Conservation (phyloP, 2,113 vertebrate species). For the Todiramphus saurophagus region DNA sequence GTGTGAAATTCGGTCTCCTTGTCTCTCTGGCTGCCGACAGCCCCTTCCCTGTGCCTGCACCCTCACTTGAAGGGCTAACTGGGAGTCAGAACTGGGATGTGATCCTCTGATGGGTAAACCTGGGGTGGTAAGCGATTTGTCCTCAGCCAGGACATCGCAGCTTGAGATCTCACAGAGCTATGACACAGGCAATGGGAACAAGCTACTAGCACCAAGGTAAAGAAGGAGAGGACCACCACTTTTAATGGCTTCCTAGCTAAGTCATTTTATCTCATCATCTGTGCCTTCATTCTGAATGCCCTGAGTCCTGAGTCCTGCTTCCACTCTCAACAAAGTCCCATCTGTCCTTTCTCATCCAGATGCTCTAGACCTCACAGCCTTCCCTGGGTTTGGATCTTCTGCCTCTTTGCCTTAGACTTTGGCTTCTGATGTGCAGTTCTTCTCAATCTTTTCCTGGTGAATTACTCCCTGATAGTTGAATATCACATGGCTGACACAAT, state of each 20-base stretch:
- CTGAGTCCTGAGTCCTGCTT: neutral
- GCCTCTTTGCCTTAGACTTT: neutral
- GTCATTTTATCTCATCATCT: accelerated
- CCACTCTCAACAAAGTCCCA: neutral
- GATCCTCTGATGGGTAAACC: neutral
- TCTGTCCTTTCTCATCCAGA: neutral
- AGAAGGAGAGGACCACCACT: neutral
- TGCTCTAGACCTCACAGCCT: neutral
- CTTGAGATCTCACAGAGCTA: neutral
- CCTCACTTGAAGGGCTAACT: neutral
- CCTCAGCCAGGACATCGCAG: neutral
- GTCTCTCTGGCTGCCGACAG: neutral
- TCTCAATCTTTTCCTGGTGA: neutral
- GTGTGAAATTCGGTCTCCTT: neutral
- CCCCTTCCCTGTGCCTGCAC: neutral
- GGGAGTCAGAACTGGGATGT: neutral
- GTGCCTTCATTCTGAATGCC: neutral
- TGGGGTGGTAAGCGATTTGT: neutral
- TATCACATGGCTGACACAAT: neutral
- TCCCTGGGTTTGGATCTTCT: neutral
- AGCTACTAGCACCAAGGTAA: neutral
- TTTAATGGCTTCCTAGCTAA: neutral
- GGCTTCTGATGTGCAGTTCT: neutral
- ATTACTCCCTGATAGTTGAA: neutral
- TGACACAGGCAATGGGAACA: neutral